These are phyloP conservation scores for Clamator glandarius DNA, from an alignment of 2,797 vertebrate genomes.

Conservation along the genomic window DNA sequence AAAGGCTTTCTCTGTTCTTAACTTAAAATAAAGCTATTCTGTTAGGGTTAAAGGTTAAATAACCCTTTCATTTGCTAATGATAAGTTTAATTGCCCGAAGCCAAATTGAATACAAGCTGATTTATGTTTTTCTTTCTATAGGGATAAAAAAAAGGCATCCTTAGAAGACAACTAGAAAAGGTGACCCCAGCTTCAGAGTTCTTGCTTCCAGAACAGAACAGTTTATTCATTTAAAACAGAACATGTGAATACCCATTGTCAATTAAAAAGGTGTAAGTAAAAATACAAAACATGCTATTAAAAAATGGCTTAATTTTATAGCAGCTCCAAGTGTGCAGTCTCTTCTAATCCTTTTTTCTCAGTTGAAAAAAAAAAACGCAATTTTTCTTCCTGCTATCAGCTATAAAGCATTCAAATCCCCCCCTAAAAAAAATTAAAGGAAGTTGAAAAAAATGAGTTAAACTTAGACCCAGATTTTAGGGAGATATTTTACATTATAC, in stretches of 20 bases:
- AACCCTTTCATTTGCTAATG: conserved; percentile 66
- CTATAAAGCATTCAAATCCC: conserved; percentile 2
- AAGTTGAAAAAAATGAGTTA: not conserved
- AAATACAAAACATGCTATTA: not conserved
- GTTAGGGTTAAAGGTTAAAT: conserved; percentile 64
- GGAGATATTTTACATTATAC: not conserved
- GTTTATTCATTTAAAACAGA: not conserved
- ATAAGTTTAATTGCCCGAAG: conserved; percentile 64
- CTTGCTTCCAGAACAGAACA: not conserved
- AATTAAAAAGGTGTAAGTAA: not conserved
- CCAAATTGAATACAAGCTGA: not conserved
- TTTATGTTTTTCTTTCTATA: not conserved
- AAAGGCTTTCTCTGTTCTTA: conserved; percentile 49
- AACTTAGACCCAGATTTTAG: not conserved
- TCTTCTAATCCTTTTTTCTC: not conserved
- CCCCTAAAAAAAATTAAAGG: not conserved
- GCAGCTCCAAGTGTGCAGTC: not conserved
- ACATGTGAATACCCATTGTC: not conserved
- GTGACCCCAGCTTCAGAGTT: not conserved
- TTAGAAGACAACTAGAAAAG: not conserved
- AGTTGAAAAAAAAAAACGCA: not conserved
- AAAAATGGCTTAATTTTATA: not conserved
- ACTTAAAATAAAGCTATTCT: conserved; percentile 62
- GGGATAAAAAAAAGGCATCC: not conserved
- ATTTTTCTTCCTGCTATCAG: not conserved